Base-by-base conservation (phyloP, 2,797 vertebrate genomes). In the Pagetopsis macropterus region DNA sequence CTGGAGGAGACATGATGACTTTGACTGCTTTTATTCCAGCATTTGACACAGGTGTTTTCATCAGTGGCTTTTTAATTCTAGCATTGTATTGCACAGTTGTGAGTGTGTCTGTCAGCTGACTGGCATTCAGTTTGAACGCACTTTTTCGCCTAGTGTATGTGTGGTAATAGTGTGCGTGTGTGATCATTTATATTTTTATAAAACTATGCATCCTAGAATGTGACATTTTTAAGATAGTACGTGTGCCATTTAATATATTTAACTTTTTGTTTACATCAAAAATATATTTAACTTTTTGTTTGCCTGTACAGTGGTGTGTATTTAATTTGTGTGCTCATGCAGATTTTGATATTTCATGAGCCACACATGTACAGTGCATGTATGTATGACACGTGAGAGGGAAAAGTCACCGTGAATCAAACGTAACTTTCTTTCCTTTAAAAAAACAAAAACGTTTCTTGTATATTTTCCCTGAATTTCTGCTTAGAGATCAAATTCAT, bases 141-240 rank as follows among this genome's bases (percentile, higher is more conserved):
- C 31, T 75, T 68, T 66, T 58, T 57, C 3, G 41, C 44, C 44
- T 57, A 54, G 65, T 71, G 62, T 68, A 76, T 71, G 15, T 70
- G 4, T 48, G 68, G 41, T 45, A 46, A 21, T 48, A 48, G 31
- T n/a, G 46, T 16, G 52, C 11, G 57, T 19, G 55, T 17, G 59
- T 65, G 52, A 58, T 68, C 21, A 69, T 74, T 80, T 69, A 40
- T 82, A 72, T 84, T 86, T 84, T 89, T 81, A 84, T 80, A 78
- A 68, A 85, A 81, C 86, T 87, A 88, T 84, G 80, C 88, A 89
- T 91, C 86, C 63, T 82, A 66, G 70, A 88, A 84, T 85, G 86
- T 91, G 86, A 83, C 23, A 51, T 64, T 73, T 78, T 84, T 74
- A 76, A 87, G 76, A 82, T 82, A 78, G 70, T 82, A 46, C 43